Conservation (phyloP, 2,888 invertebrate genomes). For the Cremastinae sp. region DNA sequence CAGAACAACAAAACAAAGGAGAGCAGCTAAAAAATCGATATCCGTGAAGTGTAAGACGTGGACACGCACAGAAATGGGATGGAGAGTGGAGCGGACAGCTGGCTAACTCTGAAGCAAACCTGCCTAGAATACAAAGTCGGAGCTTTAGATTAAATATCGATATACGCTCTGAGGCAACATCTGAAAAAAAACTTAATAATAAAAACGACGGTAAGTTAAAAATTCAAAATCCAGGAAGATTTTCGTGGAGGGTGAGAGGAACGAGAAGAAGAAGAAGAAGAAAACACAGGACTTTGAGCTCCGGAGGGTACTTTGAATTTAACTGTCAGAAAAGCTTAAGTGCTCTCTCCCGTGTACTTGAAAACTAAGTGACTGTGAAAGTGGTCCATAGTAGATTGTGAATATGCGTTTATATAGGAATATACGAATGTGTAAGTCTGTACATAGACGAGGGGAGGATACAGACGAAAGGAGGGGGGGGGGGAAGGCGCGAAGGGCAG, state of each 20-base stretch:
- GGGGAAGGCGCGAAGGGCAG: constrained; percentile 9
- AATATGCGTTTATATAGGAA: constrained; percentile 12
- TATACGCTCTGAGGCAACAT: constrained; percentile 28
- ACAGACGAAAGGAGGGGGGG: constrained; percentile 22
- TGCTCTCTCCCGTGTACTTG: constrained; percentile 66
- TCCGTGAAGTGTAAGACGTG: constrained; percentile 53
- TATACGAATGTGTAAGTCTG: constrained; percentile 34
- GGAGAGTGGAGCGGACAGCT: constrained; percentile 34
- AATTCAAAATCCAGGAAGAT: no score
- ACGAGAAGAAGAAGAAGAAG: constrained; percentile 1
- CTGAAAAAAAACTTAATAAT: constrained; percentile 33
- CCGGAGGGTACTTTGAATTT: constrained; percentile 72
- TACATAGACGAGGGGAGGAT: constrained; percentile 30
- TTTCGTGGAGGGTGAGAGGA: not conserved
- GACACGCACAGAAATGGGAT: constrained; percentile 53
- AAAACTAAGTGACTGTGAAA: constrained; percentile 73
- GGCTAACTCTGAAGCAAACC: constrained; percentile 49
- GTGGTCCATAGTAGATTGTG: constrained; percentile 59
- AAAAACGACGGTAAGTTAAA: no score
- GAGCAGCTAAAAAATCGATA: constrained; percentile 56
- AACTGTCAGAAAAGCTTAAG: constrained; percentile 73
- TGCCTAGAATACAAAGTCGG: constrained; percentile 60
- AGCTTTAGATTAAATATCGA: constrained; percentile 62
- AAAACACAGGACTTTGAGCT: constrained; percentile 32
- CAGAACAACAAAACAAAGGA: constrained; percentile 29